Evolutionary conservation across 2,888 invertebrate species (phyloP), one percentile per base, ranked within the genome.

Genomic region (Chorisops tibialis): DNA sequence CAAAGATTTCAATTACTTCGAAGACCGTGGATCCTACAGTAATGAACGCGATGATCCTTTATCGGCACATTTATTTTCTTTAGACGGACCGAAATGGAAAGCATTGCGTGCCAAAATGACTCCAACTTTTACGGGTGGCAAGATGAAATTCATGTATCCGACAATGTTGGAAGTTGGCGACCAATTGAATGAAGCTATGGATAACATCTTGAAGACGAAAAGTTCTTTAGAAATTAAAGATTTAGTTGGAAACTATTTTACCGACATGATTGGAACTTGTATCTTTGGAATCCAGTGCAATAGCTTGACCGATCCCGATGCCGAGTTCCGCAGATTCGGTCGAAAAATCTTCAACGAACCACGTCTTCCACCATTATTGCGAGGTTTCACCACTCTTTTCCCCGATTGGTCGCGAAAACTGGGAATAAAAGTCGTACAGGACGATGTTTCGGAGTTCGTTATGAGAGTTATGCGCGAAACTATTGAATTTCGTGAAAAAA

Each of bases 281-380:
- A 80, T 79, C 5, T 82, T 81, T 66, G 81, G 81, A 0, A 70
- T 81, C 6, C 76, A 80, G 18, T 77, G 79, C 65, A 79, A 80
- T 63, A 77, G 78, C 50, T 72, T 80, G 6, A 67, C 71, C 12
- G 69, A 80, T 69, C 74, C 77, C 0, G 64, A 77, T 38, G 73
- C 78, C 0, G 71, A 74, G 35, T 79, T 79, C 65, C 70, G 73
- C 1, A 56, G 49, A n/a, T 70, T 69, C 66, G 73, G 72, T 0
- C 65, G 63, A 1, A 69, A 65, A 4, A 61, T 71, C 1, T 14
- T 56, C 3, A 24, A 56, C 1, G 56, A 43, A n/a, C 30, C 43
- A 3, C 22, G 21, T 3, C 12, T 30, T 14, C 18, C 12, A n/a
- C 41, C 56, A 2, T 3, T 56, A n/a, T 16, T 45, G 38, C 12